These are phyloP conservation scores for Lasioglossum figueresi DNA, from an alignment of 2,888 invertebrate genomes.

Conservation along the genomic window DNA sequence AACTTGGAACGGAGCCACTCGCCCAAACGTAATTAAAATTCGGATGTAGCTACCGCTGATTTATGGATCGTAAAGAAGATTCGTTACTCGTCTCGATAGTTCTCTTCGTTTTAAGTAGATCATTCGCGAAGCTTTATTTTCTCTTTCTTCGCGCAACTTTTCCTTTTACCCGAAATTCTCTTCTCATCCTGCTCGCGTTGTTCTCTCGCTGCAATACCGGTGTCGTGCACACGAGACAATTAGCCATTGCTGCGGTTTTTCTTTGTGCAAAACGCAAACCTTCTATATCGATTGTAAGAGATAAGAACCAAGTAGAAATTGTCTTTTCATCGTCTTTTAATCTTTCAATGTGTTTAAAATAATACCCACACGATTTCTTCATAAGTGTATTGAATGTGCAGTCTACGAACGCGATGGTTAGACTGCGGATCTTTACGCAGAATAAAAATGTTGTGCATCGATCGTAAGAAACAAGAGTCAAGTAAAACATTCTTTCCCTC, in stretches of 20 bases:
- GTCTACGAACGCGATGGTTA: too few species aligned
- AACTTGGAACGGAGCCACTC: slow-evolving; percentile 61
- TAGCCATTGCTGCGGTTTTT: background rate
- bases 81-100: slow-evolving; percentile 64
- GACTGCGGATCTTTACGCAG: too few species aligned
- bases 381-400: too few species aligned
- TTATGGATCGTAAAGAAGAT: slow-evolving; percentile 65
- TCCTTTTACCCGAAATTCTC: background rate
- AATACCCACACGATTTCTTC: too few species aligned
- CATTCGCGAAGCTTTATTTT: slow-evolving; percentile 30
- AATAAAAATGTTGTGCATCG: too few species aligned
- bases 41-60: slow-evolving; percentile 62
- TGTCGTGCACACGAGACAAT: background rate
- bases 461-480: too few species aligned
- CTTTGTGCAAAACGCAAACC: too few species aligned
- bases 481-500: too few species aligned
- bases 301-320: too few species aligned
- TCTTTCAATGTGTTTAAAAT: too few species aligned
- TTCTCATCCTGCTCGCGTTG: background rate
- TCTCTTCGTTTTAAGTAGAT: slow-evolving; percentile 63
- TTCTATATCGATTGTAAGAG: too few species aligned
- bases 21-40: slow-evolving; percentile 75
- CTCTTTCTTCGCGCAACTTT: background rate
- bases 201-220: background rate
- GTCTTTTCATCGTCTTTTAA: too few species aligned